phyloP scores from a whole-genome alignment of 2,888 invertebrate species.

The Hypolimnas misippus region DNA sequence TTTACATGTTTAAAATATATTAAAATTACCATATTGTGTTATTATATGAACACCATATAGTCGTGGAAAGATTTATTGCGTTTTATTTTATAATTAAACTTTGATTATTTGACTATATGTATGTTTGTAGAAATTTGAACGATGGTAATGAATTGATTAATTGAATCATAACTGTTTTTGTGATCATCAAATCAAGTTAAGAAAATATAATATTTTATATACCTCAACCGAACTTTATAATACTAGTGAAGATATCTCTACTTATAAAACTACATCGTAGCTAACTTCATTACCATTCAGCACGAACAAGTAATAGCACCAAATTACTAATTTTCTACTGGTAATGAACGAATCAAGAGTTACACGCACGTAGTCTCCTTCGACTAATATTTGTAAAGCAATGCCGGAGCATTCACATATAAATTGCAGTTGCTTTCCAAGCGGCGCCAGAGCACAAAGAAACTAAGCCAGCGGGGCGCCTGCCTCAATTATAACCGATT shows the following conservation, averaged over 20 bases:
- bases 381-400: slow-evolving; percentile 71
- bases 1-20: slow-evolving; percentile 13
- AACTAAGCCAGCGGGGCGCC: slow-evolving; percentile 71
- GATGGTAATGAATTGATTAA: no score
- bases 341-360: slow-evolving; percentile 46
- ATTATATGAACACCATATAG: slow-evolving; percentile 17
- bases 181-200: no score
- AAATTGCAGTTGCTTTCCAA: slow-evolving; percentile 47
- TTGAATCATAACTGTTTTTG: no score
- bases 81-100: no score
- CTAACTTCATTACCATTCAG: not conserved
- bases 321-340: slow-evolving; percentile 36
- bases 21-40: slow-evolving; percentile 14
- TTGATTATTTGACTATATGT: no score
- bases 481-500: slow-evolving; percentile 71
- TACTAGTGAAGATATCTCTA: not conserved
- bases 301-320: slow-evolving; percentile 3
- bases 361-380: slow-evolving; percentile 41
- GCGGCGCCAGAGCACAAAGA: slow-evolving; percentile 66
- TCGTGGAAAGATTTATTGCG: slow-evolving; percentile 1
- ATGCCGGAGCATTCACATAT: slow-evolving; percentile 54
- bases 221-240: no score
- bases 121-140: no score
- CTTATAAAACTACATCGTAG: not conserved
- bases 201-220: no score